phyloP scores from a whole-genome alignment of 2,888 invertebrate genomes.

The Meiosimyza platycephala region DNA sequence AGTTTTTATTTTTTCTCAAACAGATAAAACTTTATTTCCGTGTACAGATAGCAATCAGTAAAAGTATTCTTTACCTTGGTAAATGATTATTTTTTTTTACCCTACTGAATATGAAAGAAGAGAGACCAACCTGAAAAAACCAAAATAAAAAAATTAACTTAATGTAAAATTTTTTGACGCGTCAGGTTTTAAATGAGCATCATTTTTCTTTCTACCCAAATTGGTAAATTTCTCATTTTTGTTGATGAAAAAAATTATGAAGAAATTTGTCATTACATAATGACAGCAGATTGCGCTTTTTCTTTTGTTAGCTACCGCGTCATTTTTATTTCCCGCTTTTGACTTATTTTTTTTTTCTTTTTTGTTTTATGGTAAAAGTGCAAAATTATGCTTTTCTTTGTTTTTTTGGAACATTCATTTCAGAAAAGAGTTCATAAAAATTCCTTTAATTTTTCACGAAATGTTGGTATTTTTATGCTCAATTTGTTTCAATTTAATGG shows the following conservation, averaged over 20 bases:
- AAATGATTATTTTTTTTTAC: conserved; percentile 8
- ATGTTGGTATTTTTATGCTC: not conserved
- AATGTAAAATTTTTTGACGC: conserved; percentile 38
- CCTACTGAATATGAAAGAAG: not conserved
- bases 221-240: conserved; percentile 39
- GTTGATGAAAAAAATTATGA: conserved; percentile 29
- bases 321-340: not conserved
- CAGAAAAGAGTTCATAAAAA: conserved; percentile 15
- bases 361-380: not conserved
- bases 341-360: not conserved
- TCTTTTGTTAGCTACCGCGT: not conserved
- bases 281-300: conserved; percentile 34
- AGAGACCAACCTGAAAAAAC: not conserved
- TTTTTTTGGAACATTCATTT: not conserved
- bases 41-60: conserved; percentile 24
- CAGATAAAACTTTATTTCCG: conserved; percentile 34
- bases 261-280: conserved; percentile 41
- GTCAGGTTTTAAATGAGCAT: conserved; percentile 43
- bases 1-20: too few relatives aligned
- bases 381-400: not conserved
- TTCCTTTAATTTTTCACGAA: conserved; percentile 6
- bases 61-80: conserved; percentile 6
- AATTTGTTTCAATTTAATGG: conserved; percentile 16
- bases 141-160: not conserved
- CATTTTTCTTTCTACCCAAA: conserved; percentile 45